Conservation (phyloP, 2,113 vertebrate species). For the Cettia cetti region DNA sequence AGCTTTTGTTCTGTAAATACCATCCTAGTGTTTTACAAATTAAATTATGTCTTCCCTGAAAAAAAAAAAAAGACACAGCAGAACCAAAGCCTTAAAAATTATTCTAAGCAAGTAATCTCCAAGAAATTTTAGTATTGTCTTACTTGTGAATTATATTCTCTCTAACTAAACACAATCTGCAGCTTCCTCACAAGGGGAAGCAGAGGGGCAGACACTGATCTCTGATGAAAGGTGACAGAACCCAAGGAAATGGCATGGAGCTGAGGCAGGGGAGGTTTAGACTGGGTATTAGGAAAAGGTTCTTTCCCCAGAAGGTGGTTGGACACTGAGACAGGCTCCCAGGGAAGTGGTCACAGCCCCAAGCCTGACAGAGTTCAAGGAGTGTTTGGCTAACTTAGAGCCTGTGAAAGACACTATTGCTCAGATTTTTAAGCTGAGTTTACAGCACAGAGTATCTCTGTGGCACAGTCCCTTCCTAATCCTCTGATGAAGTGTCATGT, state of each 20-base stretch:
- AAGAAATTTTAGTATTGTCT: background rate
- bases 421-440: background rate
- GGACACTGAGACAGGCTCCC: background rate
- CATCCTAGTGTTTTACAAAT: background rate
- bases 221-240: background rate
- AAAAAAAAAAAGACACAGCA: background rate
- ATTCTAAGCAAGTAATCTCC: background rate
- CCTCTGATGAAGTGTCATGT: background rate
- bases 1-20: background rate
- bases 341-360: background rate
- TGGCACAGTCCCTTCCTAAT: background rate
- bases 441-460: background rate
- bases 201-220: background rate
- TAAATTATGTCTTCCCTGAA: background rate
- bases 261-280: background rate
- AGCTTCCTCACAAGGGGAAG: background rate
- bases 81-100: background rate
- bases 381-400: background rate
- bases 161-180: background rate
- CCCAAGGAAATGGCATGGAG: rapidly evolving
- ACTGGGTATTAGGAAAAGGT: rapidly evolving
- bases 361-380: background rate
- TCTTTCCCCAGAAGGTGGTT: rapidly evolving
- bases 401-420: background rate
- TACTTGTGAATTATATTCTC: background rate